Percentiles rank a stretch among this genome's conserved stretches.
phyloP scores from a whole-genome alignment of 2,113 vertebrate genomes.

The Gavialis gangeticus region DNA sequence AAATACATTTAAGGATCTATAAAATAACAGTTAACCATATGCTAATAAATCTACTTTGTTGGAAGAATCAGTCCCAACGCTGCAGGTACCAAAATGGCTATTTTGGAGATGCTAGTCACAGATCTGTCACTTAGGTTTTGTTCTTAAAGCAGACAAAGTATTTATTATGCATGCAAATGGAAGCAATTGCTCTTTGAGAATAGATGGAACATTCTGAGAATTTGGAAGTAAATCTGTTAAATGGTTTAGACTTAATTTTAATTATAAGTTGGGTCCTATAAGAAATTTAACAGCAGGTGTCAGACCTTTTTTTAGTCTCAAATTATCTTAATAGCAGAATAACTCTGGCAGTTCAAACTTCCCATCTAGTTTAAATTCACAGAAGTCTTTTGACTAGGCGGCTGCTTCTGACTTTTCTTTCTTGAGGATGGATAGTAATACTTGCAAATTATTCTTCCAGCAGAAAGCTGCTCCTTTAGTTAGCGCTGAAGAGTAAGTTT shows the following conservation, averaged over 20 bases:
- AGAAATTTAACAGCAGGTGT: not conserved
- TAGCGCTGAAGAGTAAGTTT: too few relatives aligned
- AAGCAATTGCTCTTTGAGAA: not conserved
- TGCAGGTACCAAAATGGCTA: not conserved
- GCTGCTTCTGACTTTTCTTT: not conserved
- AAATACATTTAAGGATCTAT: not conserved
- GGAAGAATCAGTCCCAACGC: not conserved
- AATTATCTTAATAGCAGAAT: not conserved
- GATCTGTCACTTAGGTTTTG: not conserved
- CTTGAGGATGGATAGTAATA: too few relatives aligned
- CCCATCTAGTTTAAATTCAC: not conserved
- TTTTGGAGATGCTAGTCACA: not conserved
- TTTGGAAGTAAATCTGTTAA: not conserved
- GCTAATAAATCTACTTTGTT: not conserved
- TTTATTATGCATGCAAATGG: not conserved
- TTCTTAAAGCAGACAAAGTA: not conserved
- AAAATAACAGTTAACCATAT: not conserved
- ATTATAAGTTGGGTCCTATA: not conserved
- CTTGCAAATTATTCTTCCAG: too few relatives aligned
- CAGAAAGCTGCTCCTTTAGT: too few relatives aligned
- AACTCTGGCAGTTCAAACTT: not conserved
- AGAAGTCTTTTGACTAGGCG: not conserved
- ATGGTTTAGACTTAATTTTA: not conserved
- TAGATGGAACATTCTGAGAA: not conserved
- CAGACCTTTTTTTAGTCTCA: not conserved